Evolutionary conservation across 2,113 vertebrate genomes (phyloP).

Genomic region (Phyllopteryx taeniolatus): DNA sequence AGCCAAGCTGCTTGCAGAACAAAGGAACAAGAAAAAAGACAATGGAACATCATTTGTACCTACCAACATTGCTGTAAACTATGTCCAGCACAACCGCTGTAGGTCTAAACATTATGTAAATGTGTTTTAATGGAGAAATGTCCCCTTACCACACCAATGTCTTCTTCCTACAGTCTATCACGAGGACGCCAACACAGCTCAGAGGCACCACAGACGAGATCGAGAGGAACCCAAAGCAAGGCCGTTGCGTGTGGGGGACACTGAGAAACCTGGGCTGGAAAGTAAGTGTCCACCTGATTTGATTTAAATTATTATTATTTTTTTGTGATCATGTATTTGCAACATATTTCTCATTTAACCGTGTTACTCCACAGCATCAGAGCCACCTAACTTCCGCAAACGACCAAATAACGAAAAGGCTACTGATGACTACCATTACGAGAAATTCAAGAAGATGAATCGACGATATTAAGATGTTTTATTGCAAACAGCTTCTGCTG

Average conservation of each 20-base stretch:
- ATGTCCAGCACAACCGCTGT: constrained; percentile 98
- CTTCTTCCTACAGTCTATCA: constrained; percentile 82
- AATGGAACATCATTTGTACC: constrained; percentile 94
- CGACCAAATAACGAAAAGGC: constrained; percentile 95
- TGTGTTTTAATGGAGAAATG: not conserved
- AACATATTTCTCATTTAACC: constrained; percentile 1
- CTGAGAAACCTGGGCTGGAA: constrained; percentile 90
- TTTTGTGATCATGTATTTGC: not conserved
- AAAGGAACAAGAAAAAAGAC: constrained; percentile 97
- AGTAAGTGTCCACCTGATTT: constrained; percentile 66
- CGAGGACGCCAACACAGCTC: constrained; percentile 87
- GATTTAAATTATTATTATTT: not conserved
- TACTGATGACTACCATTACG: constrained; percentile 97
- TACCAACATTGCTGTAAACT: constrained; percentile 97
- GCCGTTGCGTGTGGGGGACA: constrained; percentile 91
- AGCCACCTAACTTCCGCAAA: constrained; percentile 87
- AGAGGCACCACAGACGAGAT: constrained; percentile 82
- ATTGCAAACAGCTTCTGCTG: not conserved
- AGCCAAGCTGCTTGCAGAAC: constrained; percentile 90
- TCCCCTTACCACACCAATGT: not conserved
- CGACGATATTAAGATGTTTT: constrained; percentile 79
- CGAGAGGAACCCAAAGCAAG: constrained; percentile 92
- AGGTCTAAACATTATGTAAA: constrained; percentile 51
- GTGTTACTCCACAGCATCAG: constrained; percentile 54
- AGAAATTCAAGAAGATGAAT: constrained; percentile 99